These are phyloP conservation scores for Chaetophractus vellerosus DNA, from an alignment of 2,797 vertebrate species.

Conservation along the genomic window DNA sequence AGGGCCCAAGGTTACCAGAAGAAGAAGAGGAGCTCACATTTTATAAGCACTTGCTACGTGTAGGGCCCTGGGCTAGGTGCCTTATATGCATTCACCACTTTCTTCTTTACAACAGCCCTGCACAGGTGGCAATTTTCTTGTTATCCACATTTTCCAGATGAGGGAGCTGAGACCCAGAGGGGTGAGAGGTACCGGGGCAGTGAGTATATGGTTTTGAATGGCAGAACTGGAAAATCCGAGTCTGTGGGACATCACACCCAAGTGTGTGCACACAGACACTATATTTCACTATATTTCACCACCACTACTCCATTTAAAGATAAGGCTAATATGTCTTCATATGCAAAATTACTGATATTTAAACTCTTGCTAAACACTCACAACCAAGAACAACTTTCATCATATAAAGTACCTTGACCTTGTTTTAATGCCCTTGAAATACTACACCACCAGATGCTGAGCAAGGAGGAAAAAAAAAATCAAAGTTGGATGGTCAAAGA, in stretches of 20 bases:
- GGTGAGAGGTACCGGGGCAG: neutral
- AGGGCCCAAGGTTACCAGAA: constrained; percentile 2
- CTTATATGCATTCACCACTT: neutral
- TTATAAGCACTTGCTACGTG: neutral
- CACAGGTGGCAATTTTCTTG: neutral
- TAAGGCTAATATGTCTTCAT: neutral
- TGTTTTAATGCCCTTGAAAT: constrained; percentile 63
- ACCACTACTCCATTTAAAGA: neutral
- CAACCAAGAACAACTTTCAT: constrained; percentile 8
- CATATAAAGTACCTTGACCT: constrained; percentile 28
- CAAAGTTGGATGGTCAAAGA: constrained; percentile 27
- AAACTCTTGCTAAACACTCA: constrained; percentile 31
- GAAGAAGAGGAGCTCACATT: constrained; percentile 1
- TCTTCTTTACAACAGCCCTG: neutral
- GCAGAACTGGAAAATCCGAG: neutral
- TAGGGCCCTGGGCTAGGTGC: neutral
- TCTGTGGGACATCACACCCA: neutral
- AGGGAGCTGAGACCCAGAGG: neutral
- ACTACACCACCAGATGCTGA: constrained; percentile 22
- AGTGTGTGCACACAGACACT: neutral
- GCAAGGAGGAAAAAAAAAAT: neutral
- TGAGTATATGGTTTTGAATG: neutral
- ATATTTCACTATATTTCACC: neutral
- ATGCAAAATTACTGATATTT: constrained; percentile 35
- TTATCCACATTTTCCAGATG: neutral